A percentile compares a stretch with the other conserved stretches of the same genome.
Evolutionary conservation across 53 echinoderm and acorn worm genomes (phyloP).

Genomic region (Patiria pectinifera): DNA sequence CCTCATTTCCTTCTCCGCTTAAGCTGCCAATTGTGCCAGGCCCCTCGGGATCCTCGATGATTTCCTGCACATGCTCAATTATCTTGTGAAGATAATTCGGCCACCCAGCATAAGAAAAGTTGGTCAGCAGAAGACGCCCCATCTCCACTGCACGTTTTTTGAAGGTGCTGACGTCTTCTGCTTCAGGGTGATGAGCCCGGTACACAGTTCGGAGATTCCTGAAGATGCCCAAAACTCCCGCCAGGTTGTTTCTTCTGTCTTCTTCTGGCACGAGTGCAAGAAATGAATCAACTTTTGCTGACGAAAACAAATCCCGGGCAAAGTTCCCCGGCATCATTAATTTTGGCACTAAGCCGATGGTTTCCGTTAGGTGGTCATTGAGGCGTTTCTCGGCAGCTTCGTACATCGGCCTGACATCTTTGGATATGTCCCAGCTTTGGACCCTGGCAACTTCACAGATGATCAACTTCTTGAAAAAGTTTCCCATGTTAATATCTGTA

Average conservation of each 20-base stretch:
- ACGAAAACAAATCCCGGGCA: constrained; percentile 17
- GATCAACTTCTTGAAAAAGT: constrained; percentile 51
- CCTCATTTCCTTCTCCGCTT: constrained; percentile 71
- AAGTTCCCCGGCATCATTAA: constrained; percentile 77
- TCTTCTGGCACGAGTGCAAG: constrained; percentile 19
- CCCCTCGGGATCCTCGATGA: constrained; percentile 46
- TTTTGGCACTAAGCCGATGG: constrained; percentile 37
- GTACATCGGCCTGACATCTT: constrained; percentile 42
- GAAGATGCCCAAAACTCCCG: constrained; percentile 53
- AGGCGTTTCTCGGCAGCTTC: constrained; percentile 57
- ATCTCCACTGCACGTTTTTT: constrained; percentile 62
- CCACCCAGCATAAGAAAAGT: constrained; percentile 66
- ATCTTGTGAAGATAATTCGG: constrained; percentile 76
- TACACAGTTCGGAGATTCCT: constrained; percentile 36
- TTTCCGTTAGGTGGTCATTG: constrained; percentile 10
- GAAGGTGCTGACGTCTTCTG: constrained; percentile 29
- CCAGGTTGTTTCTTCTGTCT: background rate
- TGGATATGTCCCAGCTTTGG: constrained; percentile 34
- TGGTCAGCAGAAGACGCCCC: constrained; percentile 43
- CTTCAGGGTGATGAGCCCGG: constrained; percentile 15
- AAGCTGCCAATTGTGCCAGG: constrained; percentile 58
- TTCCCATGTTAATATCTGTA: constrained; percentile 56
- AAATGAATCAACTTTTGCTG: constrained; percentile 7
- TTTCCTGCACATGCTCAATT: constrained; percentile 61
- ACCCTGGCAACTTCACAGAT: constrained; percentile 43